phyloP scores from a whole-genome alignment of 2,113 vertebrate species.

The Cyprinodon brontotheroides region DNA sequence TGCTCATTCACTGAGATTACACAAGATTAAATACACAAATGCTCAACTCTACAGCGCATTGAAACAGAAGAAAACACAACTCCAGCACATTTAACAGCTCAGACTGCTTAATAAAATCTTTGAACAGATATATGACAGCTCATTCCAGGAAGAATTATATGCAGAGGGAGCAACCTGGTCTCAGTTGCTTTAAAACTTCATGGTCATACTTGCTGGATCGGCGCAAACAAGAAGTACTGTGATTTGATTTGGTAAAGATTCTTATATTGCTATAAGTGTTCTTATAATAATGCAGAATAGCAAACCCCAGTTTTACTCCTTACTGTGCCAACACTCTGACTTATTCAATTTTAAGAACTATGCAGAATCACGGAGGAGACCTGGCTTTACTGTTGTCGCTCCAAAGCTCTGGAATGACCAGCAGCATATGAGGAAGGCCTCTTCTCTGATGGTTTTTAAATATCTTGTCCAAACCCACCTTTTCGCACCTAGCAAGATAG shows the following conservation, averaged over 20 bases:
- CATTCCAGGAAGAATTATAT: fast-evolving
- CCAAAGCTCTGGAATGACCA: too few species aligned
- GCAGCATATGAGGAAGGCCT: too few species aligned
- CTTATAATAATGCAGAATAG: constrained; percentile 13
- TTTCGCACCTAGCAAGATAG: too few species aligned
- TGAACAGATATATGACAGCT: not conserved
- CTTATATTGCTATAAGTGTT: not conserved
- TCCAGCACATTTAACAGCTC: not conserved
- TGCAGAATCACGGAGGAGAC: too few species aligned
- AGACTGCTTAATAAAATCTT: too few species aligned
- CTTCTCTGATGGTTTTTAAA: too few species aligned
- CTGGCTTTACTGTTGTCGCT: too few species aligned
- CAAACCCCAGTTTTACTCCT: constrained; percentile 19
- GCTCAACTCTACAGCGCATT: not conserved
- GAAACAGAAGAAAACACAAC: not conserved
- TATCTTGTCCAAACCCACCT: too few species aligned
- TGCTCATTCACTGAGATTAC: constrained; percentile 7
- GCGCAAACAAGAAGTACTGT: not conserved
- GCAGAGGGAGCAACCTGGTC: not conserved
- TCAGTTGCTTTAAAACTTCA: not conserved
- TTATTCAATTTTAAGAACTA: not conserved
- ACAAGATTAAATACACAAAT: constrained; percentile 3
- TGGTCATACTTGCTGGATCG: not conserved
- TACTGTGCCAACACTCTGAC: not conserved
- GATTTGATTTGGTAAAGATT: constrained; percentile 33